A percentile compares a stretch with the other conserved stretches of the same genome.
These are phyloP conservation scores for Brachylomia viminalis DNA, from an alignment of 2,888 invertebrate species.

Conservation along the genomic window DNA sequence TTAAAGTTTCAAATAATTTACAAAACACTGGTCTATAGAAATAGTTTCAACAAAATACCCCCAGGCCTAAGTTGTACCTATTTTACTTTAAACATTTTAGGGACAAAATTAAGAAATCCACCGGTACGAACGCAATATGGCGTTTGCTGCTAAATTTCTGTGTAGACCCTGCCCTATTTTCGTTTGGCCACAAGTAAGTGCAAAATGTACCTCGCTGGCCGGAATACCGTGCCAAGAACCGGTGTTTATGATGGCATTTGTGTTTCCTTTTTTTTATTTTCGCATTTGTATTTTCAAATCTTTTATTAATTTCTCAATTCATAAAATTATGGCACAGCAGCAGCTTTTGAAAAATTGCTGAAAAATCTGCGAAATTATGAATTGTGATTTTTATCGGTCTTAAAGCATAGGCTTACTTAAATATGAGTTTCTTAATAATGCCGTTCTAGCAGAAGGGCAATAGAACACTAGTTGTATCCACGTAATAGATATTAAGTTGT, in stretches of 20 bases:
- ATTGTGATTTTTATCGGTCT: not conserved
- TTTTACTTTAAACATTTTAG: constrained; percentile 27
- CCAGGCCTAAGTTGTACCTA: not conserved
- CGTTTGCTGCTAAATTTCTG: constrained; percentile 66
- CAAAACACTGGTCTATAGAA: not conserved
- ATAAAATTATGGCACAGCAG: constrained; percentile 7
- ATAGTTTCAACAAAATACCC: constrained; percentile 1
- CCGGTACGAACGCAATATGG: constrained; percentile 61
- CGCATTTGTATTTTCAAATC: constrained; percentile 52
- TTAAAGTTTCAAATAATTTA: not conserved
- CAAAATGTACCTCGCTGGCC: constrained; percentile 66
- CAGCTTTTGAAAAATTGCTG: not conserved
- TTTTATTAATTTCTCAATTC: constrained; percentile 54
- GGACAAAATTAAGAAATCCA: constrained; percentile 57
- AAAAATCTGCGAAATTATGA: not conserved
- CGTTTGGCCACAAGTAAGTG: constrained; percentile 70
- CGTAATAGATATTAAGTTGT: not conserved
- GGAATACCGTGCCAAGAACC: constrained; percentile 69
- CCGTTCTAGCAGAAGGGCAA: not conserved
- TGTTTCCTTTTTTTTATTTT: constrained; percentile 59
- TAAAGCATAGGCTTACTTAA: no score
- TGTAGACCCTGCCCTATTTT: constrained; percentile 68
- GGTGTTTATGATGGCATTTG: constrained; percentile 65
- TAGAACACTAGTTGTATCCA: not conserved
- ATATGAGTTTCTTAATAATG: not conserved